Base-by-base conservation (phyloP, 1,140 invertebrate genomes). In the Micrasema longulum region DNA sequence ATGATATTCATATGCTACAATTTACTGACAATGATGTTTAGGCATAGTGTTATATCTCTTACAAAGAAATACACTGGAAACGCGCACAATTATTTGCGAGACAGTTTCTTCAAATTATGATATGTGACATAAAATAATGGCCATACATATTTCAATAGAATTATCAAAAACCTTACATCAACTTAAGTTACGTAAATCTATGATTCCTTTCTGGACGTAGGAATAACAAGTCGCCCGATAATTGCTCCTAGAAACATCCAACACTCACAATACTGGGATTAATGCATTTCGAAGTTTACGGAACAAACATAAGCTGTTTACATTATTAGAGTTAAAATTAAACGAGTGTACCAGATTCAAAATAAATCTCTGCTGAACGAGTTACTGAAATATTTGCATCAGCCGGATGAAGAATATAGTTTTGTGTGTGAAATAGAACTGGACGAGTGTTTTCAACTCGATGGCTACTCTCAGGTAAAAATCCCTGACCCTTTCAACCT, bases 1-100 rank as follows among this genome's bases (percentile, higher is more conserved):
- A 69, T 69, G 22, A 69, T 69, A 50, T 69, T 48, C 50, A 69
- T n/a, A n/a, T 35, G 35, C 67, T 69, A 69, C 67, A 48, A 55
- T 41, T 69, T 62, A 68, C 66, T 55, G 66, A 68, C 66, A 68
- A 26, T 57, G 35, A 22, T 55, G 36, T 48, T 48, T 66, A 53
- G 23, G 53, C 53, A 36, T 35, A 57, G 18, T 57, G 36, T 20
- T 52, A 52, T 22, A 52, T 22, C 23, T 52, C 16, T 52, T 52
- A 52, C 48, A 52, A 52, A 52, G 23, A 22, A 11, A 52, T 52
- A 52, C 20, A 52, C 22, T 52, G 48, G 23, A 52, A 52, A 52
- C 22, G 5, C 22, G 18, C 48, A 52, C 48, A 52, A 20, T 52
- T 22, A 52, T 18, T 20, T 12, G 20, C 20, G 22, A 52, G 48